Evolutionary conservation across 2,113 vertebrate species (phyloP).

Genomic region (Chiloscyllium plagiosum): DNA sequence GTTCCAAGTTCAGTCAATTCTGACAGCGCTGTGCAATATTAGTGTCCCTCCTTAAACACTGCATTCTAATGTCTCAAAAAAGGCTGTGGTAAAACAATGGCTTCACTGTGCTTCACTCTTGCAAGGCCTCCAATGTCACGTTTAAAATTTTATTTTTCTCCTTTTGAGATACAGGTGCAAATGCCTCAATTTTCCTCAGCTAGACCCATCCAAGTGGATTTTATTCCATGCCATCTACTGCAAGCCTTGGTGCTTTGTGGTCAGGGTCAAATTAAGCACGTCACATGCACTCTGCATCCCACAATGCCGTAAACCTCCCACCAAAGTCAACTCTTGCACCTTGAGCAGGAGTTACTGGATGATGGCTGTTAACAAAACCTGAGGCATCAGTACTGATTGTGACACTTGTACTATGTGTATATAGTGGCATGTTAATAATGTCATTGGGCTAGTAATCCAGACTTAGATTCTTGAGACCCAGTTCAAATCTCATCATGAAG

Average conservation of each 20-base stretch:
- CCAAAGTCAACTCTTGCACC: neutral
- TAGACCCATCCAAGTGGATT: neutral
- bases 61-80: neutral
- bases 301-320: neutral
- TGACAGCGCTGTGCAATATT: neutral
- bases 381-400: neutral
- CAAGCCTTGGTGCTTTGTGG: neutral
- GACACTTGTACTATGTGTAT: neutral
- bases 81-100: neutral
- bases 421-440: neutral
- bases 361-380: neutral
- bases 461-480: neutral
- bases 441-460: neutral
- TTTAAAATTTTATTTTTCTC: neutral
- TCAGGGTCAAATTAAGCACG: neutral
- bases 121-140: neutral
- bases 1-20: neutral
- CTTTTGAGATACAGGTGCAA: neutral
- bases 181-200: neutral
- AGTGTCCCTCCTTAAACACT: neutral
- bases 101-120: neutral
- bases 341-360: neutral
- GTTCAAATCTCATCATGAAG: neutral
- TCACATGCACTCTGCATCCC: too few relatives aligned
- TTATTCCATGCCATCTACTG: neutral